These are phyloP conservation scores for Pinctada fucata DNA, from an alignment of 2,888 invertebrate genomes.

Conservation along the genomic window DNA sequence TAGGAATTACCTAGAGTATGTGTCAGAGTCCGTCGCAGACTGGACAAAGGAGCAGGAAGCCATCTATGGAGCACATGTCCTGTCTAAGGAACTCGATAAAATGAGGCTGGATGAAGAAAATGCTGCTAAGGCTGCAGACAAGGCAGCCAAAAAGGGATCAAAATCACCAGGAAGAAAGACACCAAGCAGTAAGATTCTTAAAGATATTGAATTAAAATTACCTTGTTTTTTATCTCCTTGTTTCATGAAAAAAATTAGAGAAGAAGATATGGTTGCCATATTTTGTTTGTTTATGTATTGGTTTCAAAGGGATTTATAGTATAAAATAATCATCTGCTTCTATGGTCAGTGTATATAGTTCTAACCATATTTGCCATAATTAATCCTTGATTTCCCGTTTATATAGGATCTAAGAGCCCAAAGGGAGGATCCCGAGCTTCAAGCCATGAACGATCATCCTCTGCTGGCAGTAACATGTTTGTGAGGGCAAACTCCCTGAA, in stretches of 20 bases:
- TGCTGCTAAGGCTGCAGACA: conserved; percentile 59
- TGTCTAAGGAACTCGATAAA: conserved; percentile 71
- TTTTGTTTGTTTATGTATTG: no score
- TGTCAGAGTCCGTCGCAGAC: conserved; percentile 69
- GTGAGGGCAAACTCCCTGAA: conserved; percentile 72
- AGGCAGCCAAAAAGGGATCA: conserved; percentile 49
- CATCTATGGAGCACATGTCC: conserved; percentile 71
- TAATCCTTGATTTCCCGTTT: no score
- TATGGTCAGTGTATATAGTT: no score
- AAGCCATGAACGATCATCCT: conserved; percentile 60
- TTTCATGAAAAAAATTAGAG: no score
- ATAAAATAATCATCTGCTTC: no score
- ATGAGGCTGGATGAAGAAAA: conserved; percentile 69
- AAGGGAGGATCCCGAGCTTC: conserved; percentile 60
- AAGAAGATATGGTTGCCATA: no score
- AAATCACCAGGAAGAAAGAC: conserved; percentile 65
- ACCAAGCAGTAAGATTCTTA: conserved; percentile 50
- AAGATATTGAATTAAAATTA: background rate
- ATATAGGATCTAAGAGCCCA: conserved; percentile 60
- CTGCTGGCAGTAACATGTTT: conserved; percentile 58
- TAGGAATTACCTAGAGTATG: conserved; percentile 76
- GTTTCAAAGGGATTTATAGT: no score
- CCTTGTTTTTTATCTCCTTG: no score
- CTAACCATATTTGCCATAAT: no score
- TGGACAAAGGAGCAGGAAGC: conserved; percentile 75